These are phyloP conservation scores for Zygothrica quintamaculata DNA, from an alignment of 2,888 invertebrate species.

Conservation along the genomic window DNA sequence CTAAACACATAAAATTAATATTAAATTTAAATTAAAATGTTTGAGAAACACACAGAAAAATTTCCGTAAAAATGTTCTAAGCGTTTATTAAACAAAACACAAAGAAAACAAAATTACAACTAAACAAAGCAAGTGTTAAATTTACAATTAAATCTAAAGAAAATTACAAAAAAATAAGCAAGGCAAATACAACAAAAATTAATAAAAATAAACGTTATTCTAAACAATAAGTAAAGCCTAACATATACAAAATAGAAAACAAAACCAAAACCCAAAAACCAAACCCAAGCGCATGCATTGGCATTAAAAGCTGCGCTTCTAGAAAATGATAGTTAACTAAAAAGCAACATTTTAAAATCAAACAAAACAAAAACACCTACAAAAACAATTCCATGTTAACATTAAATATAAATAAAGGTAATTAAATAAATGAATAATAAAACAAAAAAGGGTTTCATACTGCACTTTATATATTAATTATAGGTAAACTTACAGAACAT, in stretches of 20 bases:
- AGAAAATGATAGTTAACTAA: slow-evolving; percentile 69
- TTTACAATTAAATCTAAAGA: slow-evolving; percentile 75
- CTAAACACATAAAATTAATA: slow-evolving; percentile 53
- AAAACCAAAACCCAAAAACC: slow-evolving; percentile 37
- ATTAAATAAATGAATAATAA: slow-evolving; percentile 75
- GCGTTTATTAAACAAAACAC: slow-evolving; percentile 68
- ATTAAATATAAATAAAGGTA: slow-evolving; percentile 82
- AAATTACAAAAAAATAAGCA: too few species aligned
- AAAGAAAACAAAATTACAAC: slow-evolving; percentile 66
- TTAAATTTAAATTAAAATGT: slow-evolving; percentile 59
- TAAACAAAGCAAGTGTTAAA: slow-evolving; percentile 79
- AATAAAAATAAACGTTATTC: slow-evolving; percentile 45
- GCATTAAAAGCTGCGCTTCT: slow-evolving; percentile 60
- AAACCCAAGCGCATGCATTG: slow-evolving; percentile 56
- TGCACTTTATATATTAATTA: too few species aligned
- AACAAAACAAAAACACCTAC: slow-evolving; percentile 80
- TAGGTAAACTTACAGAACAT: too few species aligned
- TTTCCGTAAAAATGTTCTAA: slow-evolving; percentile 69
- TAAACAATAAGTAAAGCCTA: slow-evolving; percentile 61
- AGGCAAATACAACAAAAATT: slow-evolving; percentile 40
- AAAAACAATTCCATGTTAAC: slow-evolving; percentile 84
- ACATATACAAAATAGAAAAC: slow-evolving; percentile 25
- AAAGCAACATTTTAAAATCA: slow-evolving; percentile 65
- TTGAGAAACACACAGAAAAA: slow-evolving; percentile 59
- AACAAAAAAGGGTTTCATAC: slow-evolving; percentile 22